Evolutionary conservation across 2,113 vertebrate genomes (phyloP), one percentile per base, ranked within the genome.

Genomic region (Leptodactylus fuscus): DNA sequence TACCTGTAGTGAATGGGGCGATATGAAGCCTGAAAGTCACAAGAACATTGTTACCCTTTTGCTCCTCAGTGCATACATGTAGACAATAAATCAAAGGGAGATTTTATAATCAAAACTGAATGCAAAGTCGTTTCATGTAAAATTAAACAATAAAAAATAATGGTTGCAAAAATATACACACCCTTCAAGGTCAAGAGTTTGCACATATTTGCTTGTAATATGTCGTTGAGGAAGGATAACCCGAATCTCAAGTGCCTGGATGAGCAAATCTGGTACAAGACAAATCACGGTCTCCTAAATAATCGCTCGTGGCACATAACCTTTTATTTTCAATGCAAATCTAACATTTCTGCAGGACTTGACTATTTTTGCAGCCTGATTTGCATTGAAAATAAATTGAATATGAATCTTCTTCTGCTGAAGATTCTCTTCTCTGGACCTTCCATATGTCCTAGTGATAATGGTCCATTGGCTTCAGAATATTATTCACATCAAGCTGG

Each of bases 251-350:
- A 18, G 34, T 22, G 18, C 20, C 9, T n/a, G n/a, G 20, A 6
- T 4, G 9, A 9, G 20, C 38, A 71, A 71, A 67, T 18, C 62
- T 24, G n/a, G 7, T 13, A 67, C 62, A 34, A 36, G 62, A 6
- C 18, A 70, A 71, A 41, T 44, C 36, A 44, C 10, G 69, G 41
- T 71, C 20, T 71, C 36, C 69, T 22, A 41, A 44, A 13, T 71
- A 71, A 71, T 71, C 69, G 8, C 69, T 71, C 22, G 1, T 71
- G 69, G 69, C 34, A 71, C 38, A 44, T 71, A 71, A 44, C 69
- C 69, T 71, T 71, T 71, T 71, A 71, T 71, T 71, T 41, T 71
- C 36, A 24, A 38, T 71, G 69, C 69, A 41, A 71, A 71, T 41
- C 7, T 44, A 71, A 71, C 69, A 71, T 71, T 71, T 38, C 69